phyloP scores from a whole-genome alignment of 2,888 invertebrate species.

The Syrphus vitripennis region DNA sequence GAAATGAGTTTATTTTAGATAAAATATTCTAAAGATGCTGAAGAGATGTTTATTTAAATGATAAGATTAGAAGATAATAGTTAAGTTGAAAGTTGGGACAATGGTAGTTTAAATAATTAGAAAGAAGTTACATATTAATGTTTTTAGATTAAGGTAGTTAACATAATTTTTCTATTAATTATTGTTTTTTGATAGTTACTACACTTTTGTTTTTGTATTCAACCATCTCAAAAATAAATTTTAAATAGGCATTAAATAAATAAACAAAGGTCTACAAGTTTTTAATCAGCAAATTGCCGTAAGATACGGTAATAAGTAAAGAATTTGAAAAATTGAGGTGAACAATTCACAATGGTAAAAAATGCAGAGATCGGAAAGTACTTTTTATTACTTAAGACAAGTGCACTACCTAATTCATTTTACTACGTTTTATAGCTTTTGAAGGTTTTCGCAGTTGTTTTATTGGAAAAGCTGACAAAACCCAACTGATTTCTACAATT shows the following conservation, averaged over 20 bases:
- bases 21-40: neutral
- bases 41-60: constrained; percentile 2
- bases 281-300: no score
- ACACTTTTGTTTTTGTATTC: no score
- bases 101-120: neutral
- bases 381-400: no score
- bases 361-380: neutral
- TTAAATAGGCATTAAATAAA: no score
- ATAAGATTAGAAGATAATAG: neutral
- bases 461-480: no score
- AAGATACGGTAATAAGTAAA: neutral
- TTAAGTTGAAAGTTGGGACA: neutral
- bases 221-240: no score
- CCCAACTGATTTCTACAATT: no score
- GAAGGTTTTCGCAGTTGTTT: no score
- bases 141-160: neutral
- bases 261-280: no score
- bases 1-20: neutral
- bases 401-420: no score
- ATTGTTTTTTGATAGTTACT: neutral
- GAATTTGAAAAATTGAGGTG: neutral
- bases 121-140: neutral
- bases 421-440: no score
- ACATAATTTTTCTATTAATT: neutral
- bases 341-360: neutral